These are phyloP conservation scores for Petrocephalus zakoni DNA, from an alignment of 2,113 vertebrate species.

Conservation along the genomic window DNA sequence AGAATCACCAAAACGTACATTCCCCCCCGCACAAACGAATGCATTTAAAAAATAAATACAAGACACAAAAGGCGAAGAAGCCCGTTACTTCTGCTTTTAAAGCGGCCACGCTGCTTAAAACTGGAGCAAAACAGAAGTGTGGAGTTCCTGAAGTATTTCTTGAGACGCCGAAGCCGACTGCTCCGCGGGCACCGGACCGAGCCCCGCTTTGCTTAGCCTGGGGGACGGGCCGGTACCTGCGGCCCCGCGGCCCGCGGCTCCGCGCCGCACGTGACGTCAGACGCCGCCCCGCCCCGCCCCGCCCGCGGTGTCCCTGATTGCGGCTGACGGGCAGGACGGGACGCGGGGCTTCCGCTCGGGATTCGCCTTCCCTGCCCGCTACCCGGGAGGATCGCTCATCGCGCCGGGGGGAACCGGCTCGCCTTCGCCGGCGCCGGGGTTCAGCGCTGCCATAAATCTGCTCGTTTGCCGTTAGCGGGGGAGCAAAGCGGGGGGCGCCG, in stretches of 20 bases:
- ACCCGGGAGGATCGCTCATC: not conserved
- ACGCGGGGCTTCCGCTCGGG: conserved; percentile 45
- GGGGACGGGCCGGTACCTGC: conserved; percentile 49
- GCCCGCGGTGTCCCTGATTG: conserved; percentile 51
- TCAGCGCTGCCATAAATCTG: conserved; percentile 5
- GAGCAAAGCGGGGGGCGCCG: conserved; percentile 12
- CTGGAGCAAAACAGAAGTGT: not conserved
- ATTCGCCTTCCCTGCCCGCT: not conserved
- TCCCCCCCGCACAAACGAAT: not conserved
- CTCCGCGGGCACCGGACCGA: too few species aligned
- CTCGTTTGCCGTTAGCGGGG: not conserved
- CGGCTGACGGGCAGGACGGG: conserved; percentile 45
- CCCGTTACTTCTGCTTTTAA: not conserved
- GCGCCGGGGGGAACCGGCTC: not conserved
- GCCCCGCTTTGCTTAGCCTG: too few species aligned
- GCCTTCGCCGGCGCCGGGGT: not conserved
- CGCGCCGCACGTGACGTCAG: conserved; percentile 61
- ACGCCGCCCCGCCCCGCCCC: conserved; percentile 62
- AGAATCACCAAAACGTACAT: not conserved
- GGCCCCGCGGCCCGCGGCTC: conserved; percentile 49
- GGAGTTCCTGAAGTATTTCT: not conserved
- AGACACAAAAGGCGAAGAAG: not conserved
- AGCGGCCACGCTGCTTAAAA: not conserved
- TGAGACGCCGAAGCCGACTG: not conserved
- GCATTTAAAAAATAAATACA: not conserved